These are phyloP conservation scores for Eristalinus sepulchralis DNA, from an alignment of 2,888 invertebrate genomes.

Conservation along the genomic window DNA sequence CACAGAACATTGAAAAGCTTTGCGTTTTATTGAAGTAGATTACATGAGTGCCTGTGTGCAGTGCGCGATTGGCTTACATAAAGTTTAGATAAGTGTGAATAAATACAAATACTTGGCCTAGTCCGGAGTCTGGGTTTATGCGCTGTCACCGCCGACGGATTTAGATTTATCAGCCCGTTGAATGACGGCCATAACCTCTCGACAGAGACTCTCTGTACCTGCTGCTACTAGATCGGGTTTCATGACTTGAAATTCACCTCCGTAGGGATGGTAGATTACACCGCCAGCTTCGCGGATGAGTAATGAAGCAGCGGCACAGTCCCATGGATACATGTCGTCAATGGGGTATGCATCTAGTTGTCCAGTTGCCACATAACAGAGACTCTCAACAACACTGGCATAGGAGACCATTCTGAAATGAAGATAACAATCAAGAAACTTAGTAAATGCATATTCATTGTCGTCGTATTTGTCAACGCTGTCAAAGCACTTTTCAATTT, in stretches of 20 bases:
- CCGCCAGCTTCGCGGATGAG: slow-evolving; percentile 91
- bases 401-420: slow-evolving; percentile 82
- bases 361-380: slow-evolving; percentile 88
- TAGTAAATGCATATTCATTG: background rate
- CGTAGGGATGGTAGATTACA: slow-evolving; percentile 85
- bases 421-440: background rate
- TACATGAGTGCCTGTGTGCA: background rate
- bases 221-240: slow-evolving; percentile 83
- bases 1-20: background rate
- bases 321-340: slow-evolving; percentile 89
- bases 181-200: slow-evolving; percentile 81
- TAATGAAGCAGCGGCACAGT: slow-evolving; percentile 88
- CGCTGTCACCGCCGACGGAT: slow-evolving; percentile 75
- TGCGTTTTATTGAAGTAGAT: slow-evolving; percentile 1
- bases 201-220: slow-evolving; percentile 81
- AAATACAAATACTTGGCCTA: background rate
- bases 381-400: slow-evolving; percentile 87
- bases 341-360: slow-evolving; percentile 86
- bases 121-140: background rate
- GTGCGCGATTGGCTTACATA: background rate
- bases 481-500: too few species aligned
- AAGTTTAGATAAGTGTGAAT: background rate
- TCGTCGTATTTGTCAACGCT: background rate
- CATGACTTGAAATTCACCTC: slow-evolving; percentile 83
- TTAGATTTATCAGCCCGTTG: slow-evolving; percentile 81